Conservation (phyloP, 2,888 invertebrate genomes). For the Chesias legatella region DNA sequence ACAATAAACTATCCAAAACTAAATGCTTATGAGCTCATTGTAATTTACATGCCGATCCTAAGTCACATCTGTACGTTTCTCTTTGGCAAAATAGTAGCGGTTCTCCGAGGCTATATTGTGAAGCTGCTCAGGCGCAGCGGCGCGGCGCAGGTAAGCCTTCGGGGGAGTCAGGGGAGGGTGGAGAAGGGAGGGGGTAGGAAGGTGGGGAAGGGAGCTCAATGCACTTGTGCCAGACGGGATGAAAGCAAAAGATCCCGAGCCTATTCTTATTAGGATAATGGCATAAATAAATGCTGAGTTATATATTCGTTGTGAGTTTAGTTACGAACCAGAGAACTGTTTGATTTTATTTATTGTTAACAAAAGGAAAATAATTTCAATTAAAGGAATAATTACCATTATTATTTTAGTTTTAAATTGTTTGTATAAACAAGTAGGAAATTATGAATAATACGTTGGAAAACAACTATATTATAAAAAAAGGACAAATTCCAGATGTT, state of each 20-base stretch:
- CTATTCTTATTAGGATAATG: background rate
- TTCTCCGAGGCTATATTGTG: conserved; percentile 53
- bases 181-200: conserved; percentile 15
- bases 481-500: no score
- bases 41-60: conserved; percentile 2
- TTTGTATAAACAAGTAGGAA: no score
- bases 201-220: conserved; percentile 38
- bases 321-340: no score
- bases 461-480: no score
- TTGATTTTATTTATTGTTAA: no score
- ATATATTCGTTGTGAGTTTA: no score
- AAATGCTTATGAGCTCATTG: no score
- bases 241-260: conserved; percentile 27
- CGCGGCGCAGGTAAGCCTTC: conserved; percentile 69
- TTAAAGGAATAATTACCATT: no score
- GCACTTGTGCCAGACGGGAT: conserved; percentile 50
- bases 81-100: conserved; percentile 57
- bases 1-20: no score
- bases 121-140: conserved; percentile 36
- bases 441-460: no score
- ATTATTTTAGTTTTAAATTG: no score
- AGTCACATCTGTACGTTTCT: conserved; percentile 18
- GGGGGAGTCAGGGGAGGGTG: conserved; percentile 32
- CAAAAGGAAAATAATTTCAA: no score
- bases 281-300: conserved; percentile 14